Evolutionary conservation across 2,113 vertebrate genomes (phyloP), one percentile per base, ranked within the genome.

Genomic region (Collichthys lucidus): DNA sequence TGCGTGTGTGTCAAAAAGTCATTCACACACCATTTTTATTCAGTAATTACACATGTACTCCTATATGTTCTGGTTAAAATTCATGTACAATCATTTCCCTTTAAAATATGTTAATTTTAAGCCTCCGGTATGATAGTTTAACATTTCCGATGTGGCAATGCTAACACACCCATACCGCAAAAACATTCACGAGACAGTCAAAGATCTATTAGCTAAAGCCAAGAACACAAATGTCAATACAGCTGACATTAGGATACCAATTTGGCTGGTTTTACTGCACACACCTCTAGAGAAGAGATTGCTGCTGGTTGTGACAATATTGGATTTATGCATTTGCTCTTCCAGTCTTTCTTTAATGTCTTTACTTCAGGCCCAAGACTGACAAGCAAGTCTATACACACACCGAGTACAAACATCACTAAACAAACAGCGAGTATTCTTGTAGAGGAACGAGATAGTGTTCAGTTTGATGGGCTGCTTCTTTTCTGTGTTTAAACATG

Each of bases 221-320:
- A 55, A 55, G 2, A 20, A 53, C 7, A 16, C 40, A 11, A 42
- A 77, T 46, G 17, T 53, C 7, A 52, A 77, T n/a, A 60, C 52
- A n/a, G 4, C 40, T 4, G 44, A 11, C n/a, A 56, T 8, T 2
- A 46, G 1, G 19, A 52, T n/a, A 74, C 40, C 2, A 26, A 20
- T 59, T 22, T 0, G 3, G 29, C 66, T 63, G 53, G 63, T 82
- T 89, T 88, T 56, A 82, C 35, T 55, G 61, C 20, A 56, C 35
- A 71, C 69, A 71, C 52, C 10, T 57, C 47, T 17, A n/a, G 26
- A 69, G 52, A 59, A 10, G 29, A 62, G 31, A n/a, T 1, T 63
- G 59, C 68, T 75, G 50, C 67, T 64, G 44, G 50, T 65, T 66
- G 44, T 53, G 19, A 52, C 24, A 63, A 77, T 67, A 64, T 10